Percentiles rank a stretch among this genome's conserved stretches.
phyloP scores from a whole-genome alignment of 2,888 invertebrate genomes.

The Drosophila paucipuncta region DNA sequence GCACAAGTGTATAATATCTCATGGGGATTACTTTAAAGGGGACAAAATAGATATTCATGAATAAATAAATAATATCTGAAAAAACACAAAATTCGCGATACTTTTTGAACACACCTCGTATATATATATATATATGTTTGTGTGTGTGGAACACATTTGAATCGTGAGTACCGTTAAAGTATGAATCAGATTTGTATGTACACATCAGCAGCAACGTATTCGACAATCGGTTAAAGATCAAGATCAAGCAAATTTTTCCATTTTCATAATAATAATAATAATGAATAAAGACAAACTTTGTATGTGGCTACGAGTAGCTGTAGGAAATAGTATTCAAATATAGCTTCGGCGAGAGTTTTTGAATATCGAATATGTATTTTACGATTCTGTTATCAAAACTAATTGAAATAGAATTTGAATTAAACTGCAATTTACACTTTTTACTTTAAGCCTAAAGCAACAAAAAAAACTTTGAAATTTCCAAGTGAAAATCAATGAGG shows the following conservation, averaged over 20 bases:
- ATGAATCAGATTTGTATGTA: neutral
- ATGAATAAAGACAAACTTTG: neutral
- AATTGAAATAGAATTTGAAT: neutral
- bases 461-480: neutral
- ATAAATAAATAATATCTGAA: too few species aligned
- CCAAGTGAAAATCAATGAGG: neutral
- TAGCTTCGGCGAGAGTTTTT: neutral
- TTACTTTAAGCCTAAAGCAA: neutral
- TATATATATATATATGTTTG: neutral
- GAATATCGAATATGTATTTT: neutral
- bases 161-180: neutral
- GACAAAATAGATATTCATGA: too few species aligned
- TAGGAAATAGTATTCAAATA: neutral
- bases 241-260: neutral
- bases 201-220: neutral
- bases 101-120: too few species aligned
- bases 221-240: neutral
- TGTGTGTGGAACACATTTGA: too few species aligned
- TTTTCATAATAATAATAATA: neutral
- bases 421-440: neutral
- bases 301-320: neutral
- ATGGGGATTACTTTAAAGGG: too few species aligned
- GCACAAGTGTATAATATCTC: too few species aligned
- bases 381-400: neutral
- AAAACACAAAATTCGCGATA: too few species aligned